Base-by-base conservation (phyloP, 1,140 invertebrate genomes). In the Lepidurus packardi region DNA sequence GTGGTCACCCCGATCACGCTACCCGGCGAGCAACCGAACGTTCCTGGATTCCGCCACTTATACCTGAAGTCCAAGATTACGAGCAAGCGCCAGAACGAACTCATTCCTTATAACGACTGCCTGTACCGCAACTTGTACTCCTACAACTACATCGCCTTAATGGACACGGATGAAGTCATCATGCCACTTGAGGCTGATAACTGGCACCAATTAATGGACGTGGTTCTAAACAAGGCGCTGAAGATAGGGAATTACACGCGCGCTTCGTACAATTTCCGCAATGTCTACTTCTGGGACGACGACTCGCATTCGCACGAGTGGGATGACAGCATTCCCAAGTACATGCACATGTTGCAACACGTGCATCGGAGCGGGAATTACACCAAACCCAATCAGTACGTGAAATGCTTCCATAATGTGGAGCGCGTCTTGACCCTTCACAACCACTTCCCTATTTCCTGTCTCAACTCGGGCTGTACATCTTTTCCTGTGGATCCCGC, bases 91-190 rank as follows among this genome's bases (percentile, higher is more conserved):
- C 94, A 97, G 83, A 96, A 97, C 85, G 96, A 98, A 84, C 87
- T 98, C 47, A 96, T 98, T 81, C 95, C 96, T 0, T 98, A 98
- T 87, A 98, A 98, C 85, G 96, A 98, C 84, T 98, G 96, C 83
- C 87, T 98, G 7, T 98, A 98, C 86, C 92, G 95, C 81, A 93
- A 97, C 83, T 89, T 96, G 85, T 96, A 96, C 83, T 88, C 90
- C 65, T 97, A 97, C 84, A 90, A 94, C 76, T 97, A 95, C 85
- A 91, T 98, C 44, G 93, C 93, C 0, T 86, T 98, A 13, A 86
- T 98, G 34, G 96, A 98, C 83, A 94, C 95, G 65, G 96, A 98
- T 84, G 96, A 98, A 85, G 92, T 98, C 53, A 97, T 98, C 80
- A 95, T 98, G 91, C 96, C 96, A 1, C 86, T 96, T 24, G 89